Conservation (phyloP, 2,113 vertebrate genomes). For the Otis tarda region DNA sequence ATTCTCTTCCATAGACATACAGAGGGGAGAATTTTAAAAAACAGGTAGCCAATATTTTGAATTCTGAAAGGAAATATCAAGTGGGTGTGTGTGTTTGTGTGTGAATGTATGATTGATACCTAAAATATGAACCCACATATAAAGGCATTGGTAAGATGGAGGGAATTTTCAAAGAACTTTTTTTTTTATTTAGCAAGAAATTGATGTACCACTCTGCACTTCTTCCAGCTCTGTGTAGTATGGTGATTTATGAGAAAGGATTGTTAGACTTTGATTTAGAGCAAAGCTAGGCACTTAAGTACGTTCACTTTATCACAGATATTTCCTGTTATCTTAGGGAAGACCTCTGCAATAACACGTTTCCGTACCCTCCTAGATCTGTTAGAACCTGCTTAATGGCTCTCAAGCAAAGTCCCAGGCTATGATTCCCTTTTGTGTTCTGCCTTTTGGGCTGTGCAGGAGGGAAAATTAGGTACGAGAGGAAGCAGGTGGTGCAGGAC, state of each 20-base stretch:
- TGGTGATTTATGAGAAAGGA: conserved; percentile 51
- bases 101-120: background rate
- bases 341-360: background rate
- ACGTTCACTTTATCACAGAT: conserved; percentile 3
- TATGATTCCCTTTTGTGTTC: conserved; percentile 32
- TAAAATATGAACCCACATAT: background rate
- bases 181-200: conserved; percentile 19
- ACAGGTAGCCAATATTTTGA: conserved; percentile 17
- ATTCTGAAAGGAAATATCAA: conserved; percentile 56
- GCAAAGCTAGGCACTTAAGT: conserved; percentile 29
- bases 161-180: background rate
- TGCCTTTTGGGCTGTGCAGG: background rate
- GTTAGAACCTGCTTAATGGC: background rate
- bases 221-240: conserved; percentile 22
- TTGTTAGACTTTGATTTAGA: conserved; percentile 68
- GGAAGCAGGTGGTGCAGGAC: conserved; percentile 63
- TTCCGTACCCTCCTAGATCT: background rate
- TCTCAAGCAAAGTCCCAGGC: background rate
- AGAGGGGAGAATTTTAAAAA: conserved; percentile 28
- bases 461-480: conserved; percentile 32
- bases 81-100: conserved; percentile 9
- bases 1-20: background rate
- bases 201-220: conserved; percentile 49
- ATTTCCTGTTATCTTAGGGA: conserved; percentile 42
- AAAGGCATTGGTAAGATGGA: conserved; percentile 16